phyloP scores from a whole-genome alignment of 2,113 vertebrate species.

The Campylomormyrus tamandua region DNA sequence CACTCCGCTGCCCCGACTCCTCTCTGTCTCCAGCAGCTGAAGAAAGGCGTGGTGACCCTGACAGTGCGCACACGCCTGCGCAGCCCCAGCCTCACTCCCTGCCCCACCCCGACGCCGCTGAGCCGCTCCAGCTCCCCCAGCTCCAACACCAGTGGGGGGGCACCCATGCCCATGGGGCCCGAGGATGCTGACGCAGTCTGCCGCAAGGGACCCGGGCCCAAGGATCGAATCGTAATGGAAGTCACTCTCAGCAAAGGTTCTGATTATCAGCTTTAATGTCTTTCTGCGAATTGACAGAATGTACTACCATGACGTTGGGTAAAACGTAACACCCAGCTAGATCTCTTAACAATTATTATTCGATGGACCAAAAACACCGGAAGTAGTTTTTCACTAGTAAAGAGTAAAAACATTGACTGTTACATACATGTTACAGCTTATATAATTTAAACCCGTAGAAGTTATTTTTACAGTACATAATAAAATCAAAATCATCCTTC shows the following conservation, averaged over 20 bases:
- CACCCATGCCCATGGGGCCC: slow-evolving; percentile 19
- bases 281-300: neutral
- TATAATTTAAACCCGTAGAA: neutral
- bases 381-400: neutral
- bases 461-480: neutral
- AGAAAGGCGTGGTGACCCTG: slow-evolving; percentile 85
- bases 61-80: slow-evolving; percentile 84
- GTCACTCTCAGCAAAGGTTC: slow-evolving; percentile 88
- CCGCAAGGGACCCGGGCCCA: slow-evolving; percentile 78
- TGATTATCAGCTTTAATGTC: neutral
- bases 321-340: neutral
- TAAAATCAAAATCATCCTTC: neutral
- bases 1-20: neutral
- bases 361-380: neutral
- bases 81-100: slow-evolving; percentile 89
- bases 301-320: neutral
- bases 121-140: slow-evolving; percentile 86
- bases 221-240: slow-evolving; percentile 91
- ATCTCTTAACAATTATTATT: neutral
- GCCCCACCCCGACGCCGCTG: slow-evolving; percentile 76
- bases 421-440: neutral
- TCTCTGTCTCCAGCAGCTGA: slow-evolving; percentile 84
- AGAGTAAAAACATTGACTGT: neutral
- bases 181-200: slow-evolving; percentile 61
- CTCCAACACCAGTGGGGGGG: slow-evolving; percentile 61